Base-by-base conservation (phyloP, 2,888 invertebrate species). In the Ichneumoninae sp. region DNA sequence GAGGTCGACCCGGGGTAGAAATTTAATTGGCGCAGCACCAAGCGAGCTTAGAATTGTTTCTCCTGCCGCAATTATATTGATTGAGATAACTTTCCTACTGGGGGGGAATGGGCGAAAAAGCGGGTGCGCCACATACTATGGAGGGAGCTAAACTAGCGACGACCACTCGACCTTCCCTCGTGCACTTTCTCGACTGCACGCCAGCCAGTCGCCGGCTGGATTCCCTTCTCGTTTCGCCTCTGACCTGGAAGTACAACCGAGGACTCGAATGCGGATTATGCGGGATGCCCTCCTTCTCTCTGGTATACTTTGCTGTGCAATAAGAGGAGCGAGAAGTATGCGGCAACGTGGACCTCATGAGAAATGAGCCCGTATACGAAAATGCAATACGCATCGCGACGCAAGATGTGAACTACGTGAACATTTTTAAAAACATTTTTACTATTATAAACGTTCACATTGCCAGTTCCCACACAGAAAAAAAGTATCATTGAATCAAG, bases 321-420 rank as follows among this genome's bases (percentile, higher is more conserved):
- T 88, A 89, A 89, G 85, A 89, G 82, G 83, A 68, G 83, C 77
- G 84, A 75, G 76, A 81, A 85, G 78, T 85, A 52, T 65, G 19
- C 52, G 36, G 22, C 26, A 26, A 76, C 66, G 87, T 81, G 85
- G 85, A 86, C 83, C 80, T 84, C 83, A 86, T 68, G 86, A 79
- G 85, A 77, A 75, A 85, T 79, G 82, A 83, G 82, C 7, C 40
- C 33, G 5, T 65, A n/a, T 52, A 22, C 30, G 60, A 60, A 22
- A 60, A 60, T 13, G 13, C 30, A 30, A 50, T 36, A 79, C 36
- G 36, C 8, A 40, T 22, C 16, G 26, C 30, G 60, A 13, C 60
- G 60, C 30, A 54, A 54, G 10, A 54, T 10, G 19, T 1, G 60
- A 60, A 60, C 30, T 10, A 30, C 30, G 60, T 60, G 22, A 6